phyloP scores from a whole-genome alignment of 2,797 vertebrate genomes.

The Sorex maritimensis region DNA sequence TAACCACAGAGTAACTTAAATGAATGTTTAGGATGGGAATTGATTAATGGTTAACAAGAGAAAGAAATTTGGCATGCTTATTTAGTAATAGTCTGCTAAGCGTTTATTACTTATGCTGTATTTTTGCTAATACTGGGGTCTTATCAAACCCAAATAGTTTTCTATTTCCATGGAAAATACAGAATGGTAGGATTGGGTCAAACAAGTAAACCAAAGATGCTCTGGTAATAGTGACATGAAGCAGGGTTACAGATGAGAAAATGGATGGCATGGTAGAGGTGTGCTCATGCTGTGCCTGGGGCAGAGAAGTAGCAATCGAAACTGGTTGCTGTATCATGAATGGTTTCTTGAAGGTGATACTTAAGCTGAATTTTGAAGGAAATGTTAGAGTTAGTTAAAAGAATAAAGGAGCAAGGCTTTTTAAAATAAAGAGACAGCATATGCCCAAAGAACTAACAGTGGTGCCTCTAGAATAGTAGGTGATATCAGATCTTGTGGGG shows the following conservation, averaged over 20 bases:
- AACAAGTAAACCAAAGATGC: not conserved
- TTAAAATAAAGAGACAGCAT: not conserved
- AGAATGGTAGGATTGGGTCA: not conserved
- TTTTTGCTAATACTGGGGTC: not conserved
- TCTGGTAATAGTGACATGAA: not conserved
- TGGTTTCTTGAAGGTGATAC: not conserved
- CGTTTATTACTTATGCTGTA: not conserved
- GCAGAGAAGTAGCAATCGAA: not conserved
- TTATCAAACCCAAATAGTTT: not conserved
- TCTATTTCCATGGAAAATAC: not conserved
- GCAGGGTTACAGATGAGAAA: not conserved
- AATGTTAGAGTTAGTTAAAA: not conserved
- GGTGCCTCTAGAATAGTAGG: not conserved
- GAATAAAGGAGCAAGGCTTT: conserved; percentile 23
- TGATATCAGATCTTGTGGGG: no score
- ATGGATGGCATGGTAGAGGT: not conserved
- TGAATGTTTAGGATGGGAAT: not conserved
- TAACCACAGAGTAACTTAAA: not conserved
- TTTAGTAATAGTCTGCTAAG: not conserved
- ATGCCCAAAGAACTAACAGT: not conserved
- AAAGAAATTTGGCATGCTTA: not conserved
- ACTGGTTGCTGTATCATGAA: not conserved
- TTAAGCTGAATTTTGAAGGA: not conserved
- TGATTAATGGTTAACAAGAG: not conserved
- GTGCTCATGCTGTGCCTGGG: accelerated